Evolutionary conservation across 2,888 invertebrate genomes (phyloP).

Genomic region (Agrochola macilenta): DNA sequence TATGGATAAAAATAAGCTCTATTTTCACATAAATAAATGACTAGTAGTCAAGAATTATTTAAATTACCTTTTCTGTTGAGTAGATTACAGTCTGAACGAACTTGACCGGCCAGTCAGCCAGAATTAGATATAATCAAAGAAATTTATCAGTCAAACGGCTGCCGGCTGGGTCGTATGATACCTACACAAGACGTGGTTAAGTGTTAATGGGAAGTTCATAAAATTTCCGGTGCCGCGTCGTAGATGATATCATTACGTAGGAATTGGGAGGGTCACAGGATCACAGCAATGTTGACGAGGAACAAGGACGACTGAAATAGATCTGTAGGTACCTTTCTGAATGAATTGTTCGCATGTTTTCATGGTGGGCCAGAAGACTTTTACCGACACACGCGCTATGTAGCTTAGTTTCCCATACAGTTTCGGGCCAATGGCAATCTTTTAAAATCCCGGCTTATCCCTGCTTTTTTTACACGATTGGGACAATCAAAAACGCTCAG

Average conservation of each 20-base stretch:
- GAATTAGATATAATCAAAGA: slow-evolving; percentile 50
- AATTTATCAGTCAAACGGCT: slow-evolving; percentile 47
- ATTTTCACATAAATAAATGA: slow-evolving; percentile 7
- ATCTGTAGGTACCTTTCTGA: slow-evolving; percentile 29
- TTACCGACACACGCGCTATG: background rate
- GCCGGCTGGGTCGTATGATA: slow-evolving; percentile 51
- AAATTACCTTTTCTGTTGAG: background rate
- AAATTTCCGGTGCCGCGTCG: slow-evolving; percentile 71
- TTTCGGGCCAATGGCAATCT: background rate
- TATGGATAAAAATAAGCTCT: background rate
- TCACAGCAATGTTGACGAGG: slow-evolving; percentile 49
- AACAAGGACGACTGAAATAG: slow-evolving; percentile 60
- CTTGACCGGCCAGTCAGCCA: slow-evolving; percentile 20
- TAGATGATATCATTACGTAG: slow-evolving; percentile 72
- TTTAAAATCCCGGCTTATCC: background rate
- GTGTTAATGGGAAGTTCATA: slow-evolving; percentile 72
- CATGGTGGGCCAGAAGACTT: background rate
- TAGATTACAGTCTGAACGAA: slow-evolving; percentile 9
- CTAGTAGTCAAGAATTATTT: background rate
- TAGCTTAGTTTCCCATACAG: background rate
- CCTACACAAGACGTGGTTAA: slow-evolving; percentile 63
- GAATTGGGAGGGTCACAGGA: slow-evolving; percentile 66
- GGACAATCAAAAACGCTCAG: background rate
- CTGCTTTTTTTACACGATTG: background rate
- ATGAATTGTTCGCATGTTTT: slow-evolving; percentile 32